These are phyloP conservation scores for Dallia pectoralis DNA, from an alignment of 2,797 vertebrate genomes.

Conservation along the genomic window DNA sequence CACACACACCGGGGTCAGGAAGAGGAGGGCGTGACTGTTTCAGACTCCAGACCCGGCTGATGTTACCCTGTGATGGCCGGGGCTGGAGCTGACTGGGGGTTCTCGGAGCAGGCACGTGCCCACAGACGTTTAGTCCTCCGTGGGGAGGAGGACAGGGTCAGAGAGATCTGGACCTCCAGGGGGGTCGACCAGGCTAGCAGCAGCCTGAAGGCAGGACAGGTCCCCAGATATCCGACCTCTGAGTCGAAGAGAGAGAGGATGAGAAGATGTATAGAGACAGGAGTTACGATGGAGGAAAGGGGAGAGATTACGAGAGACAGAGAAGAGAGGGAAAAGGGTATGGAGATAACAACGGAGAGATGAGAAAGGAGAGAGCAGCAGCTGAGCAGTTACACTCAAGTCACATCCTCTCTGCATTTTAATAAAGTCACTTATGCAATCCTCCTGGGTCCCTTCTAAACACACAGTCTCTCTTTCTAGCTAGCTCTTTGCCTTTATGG, in stretches of 20 bases:
- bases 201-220: slow-evolving; percentile 9
- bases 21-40: neutral
- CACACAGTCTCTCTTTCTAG: neutral
- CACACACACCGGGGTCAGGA: neutral
- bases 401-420: neutral
- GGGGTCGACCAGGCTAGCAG: neutral
- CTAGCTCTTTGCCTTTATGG: neutral
- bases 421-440: slow-evolving; percentile 8
- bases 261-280: slow-evolving; percentile 4
- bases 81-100: slow-evolving; percentile 5
- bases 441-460: neutral
- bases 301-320: slow-evolving; percentile 1
- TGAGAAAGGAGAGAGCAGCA: neutral
- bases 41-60: neutral
- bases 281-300: neutral
- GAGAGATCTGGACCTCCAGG: neutral
- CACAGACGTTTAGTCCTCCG: slow-evolving; percentile 4
- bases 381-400: neutral
- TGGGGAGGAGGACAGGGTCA: neutral
- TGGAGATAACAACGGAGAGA: neutral
- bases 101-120: neutral
- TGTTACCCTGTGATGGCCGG: neutral
- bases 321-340: neutral
- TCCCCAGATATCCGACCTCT: neutral
- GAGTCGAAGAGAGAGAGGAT: neutral